These are phyloP conservation scores for Penaeus monodon DNA, from an alignment of 2,888 invertebrate genomes.

Conservation along the genomic window DNA sequence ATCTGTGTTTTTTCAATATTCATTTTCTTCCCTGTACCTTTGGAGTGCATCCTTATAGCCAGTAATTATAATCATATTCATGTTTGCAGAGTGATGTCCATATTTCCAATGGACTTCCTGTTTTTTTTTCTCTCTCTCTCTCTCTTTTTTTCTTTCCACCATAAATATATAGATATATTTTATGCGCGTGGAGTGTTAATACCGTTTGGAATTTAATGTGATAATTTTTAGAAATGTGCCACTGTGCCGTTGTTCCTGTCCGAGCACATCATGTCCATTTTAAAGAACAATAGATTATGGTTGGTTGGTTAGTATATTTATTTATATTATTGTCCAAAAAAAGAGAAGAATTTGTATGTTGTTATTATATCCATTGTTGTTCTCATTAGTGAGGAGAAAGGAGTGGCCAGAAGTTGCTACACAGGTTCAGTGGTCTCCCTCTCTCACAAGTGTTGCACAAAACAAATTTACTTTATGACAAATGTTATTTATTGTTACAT, in stretches of 20 bases:
- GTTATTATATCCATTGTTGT: constrained; percentile 8
- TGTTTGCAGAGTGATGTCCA: too few species aligned
- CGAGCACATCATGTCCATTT: constrained; percentile 14
- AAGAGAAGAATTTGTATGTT: constrained; percentile 7
- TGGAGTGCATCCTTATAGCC: too few species aligned
- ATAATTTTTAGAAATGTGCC: constrained; percentile 11
- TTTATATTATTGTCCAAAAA: constrained; percentile 34
- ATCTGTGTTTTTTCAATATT: too few species aligned
- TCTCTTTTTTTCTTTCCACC: constrained; percentile 1
- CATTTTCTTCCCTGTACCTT: too few species aligned
- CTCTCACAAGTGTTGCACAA: too few species aligned
- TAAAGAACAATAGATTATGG: constrained; percentile 25
- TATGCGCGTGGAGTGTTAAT: constrained; percentile 52
- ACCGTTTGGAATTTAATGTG: constrained; percentile 34
- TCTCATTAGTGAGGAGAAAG: constrained; percentile 8
- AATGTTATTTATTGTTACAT: too few species aligned
- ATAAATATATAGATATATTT: constrained; percentile 16
- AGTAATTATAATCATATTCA: too few species aligned
- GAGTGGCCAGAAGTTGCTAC: too few species aligned
- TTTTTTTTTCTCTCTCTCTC: too few species aligned
- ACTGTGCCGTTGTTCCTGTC: constrained; percentile 12
- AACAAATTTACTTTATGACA: too few species aligned
- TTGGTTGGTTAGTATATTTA: constrained; percentile 37
- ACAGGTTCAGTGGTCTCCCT: too few species aligned
- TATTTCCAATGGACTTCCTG: too few species aligned